phyloP scores from a whole-genome alignment of 2,888 invertebrate species.

The Epinotia ramella region DNA sequence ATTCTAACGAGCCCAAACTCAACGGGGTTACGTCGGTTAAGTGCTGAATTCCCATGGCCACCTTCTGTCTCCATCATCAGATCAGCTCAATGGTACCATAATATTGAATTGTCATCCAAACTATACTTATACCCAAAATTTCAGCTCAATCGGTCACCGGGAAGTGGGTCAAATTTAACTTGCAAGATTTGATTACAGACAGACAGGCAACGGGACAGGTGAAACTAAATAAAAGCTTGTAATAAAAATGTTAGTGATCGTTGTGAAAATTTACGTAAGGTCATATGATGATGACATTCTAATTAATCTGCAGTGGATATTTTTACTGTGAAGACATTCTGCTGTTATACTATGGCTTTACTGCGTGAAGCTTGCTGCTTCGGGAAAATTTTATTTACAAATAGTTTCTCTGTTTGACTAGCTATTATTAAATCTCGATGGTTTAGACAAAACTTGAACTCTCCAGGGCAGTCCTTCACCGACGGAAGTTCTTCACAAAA shows the following conservation, averaged over 20 bases:
- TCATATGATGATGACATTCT: neutral
- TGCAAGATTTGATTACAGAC: no score
- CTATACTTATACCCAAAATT: no score
- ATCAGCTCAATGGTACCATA: no score
- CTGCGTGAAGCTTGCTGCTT: slow-evolving; percentile 27
- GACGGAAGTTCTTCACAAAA: neutral
- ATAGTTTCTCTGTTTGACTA: neutral
- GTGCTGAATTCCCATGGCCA: no score
- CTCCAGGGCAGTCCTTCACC: neutral
- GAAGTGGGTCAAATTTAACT: no score
- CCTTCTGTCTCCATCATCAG: no score
- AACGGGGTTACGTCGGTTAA: no score
- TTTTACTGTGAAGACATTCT: slow-evolving; percentile 31
- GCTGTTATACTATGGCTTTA: slow-evolving; percentile 20
- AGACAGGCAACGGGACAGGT: no score
- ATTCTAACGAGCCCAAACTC: no score
- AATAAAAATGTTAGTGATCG: neutral
- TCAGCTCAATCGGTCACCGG: no score
- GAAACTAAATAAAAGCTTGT: no score
- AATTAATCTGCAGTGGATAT: slow-evolving; percentile 25
- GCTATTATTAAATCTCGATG: neutral
- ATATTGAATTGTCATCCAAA: no score
- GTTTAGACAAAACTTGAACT: neutral
- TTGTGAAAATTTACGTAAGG: neutral
- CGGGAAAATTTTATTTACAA: neutral